A percentile compares a stretch with the other conserved stretches of the same genome.
Evolutionary conservation across 2,113 vertebrate genomes (phyloP).

Genomic region (Aspidoscelis tigris): DNA sequence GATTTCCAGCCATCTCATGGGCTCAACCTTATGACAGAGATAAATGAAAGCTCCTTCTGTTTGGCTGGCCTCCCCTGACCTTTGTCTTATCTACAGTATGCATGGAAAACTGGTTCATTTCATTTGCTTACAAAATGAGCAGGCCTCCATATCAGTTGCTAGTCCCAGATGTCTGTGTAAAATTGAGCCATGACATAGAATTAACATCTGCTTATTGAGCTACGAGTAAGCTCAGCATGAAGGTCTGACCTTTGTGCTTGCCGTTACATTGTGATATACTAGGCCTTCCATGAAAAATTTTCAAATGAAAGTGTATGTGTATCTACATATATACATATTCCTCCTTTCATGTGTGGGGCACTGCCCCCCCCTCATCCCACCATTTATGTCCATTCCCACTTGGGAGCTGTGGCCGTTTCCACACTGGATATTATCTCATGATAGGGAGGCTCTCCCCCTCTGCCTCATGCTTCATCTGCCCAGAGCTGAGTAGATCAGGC

Average conservation of each 20-base stretch:
- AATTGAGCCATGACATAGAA: slow-evolving; percentile 11
- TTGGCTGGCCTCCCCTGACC: slow-evolving; percentile 60
- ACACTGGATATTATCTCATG: no score
- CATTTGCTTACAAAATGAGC: slow-evolving; percentile 59
- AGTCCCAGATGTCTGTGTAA: not conserved
- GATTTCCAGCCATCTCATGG: slow-evolving; percentile 69
- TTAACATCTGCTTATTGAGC: slow-evolving; percentile 25
- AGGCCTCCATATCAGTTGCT: slow-evolving; percentile 33
- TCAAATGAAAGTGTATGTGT: not conserved
- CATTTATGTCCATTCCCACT: not conserved
- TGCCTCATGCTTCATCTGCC: no score
- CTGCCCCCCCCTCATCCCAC: not conserved
- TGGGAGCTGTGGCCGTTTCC: no score
- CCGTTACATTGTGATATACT: not conserved
- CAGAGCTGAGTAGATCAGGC: no score
- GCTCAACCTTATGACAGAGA: slow-evolving; percentile 70
- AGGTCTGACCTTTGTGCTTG: not conserved
- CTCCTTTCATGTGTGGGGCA: not conserved
- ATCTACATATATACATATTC: no score
- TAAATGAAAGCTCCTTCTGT: slow-evolving; percentile 66
- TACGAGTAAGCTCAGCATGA: not conserved
- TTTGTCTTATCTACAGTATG: slow-evolving; percentile 62
- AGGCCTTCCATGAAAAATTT: not conserved
- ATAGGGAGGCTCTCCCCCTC: no score
- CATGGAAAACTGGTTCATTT: slow-evolving; percentile 67